phyloP scores from a whole-genome alignment of 2,888 invertebrate genomes.

The Cheilosia pagana region DNA sequence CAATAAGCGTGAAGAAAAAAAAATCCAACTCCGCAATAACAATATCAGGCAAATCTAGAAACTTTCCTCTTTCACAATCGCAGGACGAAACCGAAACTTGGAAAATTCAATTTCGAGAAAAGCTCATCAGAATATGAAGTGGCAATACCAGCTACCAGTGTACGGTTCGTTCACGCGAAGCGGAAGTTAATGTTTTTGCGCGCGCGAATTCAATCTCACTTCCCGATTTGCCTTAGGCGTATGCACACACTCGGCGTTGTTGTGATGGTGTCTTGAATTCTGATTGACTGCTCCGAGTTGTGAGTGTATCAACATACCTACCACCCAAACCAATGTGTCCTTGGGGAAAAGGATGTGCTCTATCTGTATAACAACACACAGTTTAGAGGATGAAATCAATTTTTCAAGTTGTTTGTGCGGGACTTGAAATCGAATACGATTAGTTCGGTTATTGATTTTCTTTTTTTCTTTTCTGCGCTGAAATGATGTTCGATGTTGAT shows the following conservation, averaged over 20 bases:
- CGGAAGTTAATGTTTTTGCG: constrained; percentile 17
- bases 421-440: constrained; percentile 30
- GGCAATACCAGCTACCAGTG: background rate
- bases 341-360: constrained; percentile 34
- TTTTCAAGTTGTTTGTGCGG: constrained; percentile 32
- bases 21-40: constrained; percentile 34
- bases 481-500: constrained; percentile 38
- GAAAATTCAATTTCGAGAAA: constrained; percentile 65
- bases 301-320: constrained; percentile 24
- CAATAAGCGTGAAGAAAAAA: constrained; percentile 44
- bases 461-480: background rate
- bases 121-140: constrained; percentile 50
- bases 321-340: constrained; percentile 23
- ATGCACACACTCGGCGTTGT: background rate
- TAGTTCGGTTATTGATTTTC: constrained; percentile 40
- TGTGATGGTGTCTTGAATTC: constrained; percentile 55
- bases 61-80: constrained; percentile 17
- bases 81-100: constrained; percentile 41
- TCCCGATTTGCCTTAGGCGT: constrained; percentile 36
- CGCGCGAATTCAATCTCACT: constrained; percentile 58
- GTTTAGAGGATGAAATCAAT: constrained; percentile 23
- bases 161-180: constrained; percentile 24
- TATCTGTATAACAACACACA: background rate
- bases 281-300: constrained; percentile 52
- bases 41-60: constrained; percentile 44